Percentiles rank a stretch among this genome's conserved stretches.
These are phyloP conservation scores for Thoracochromis brauschi DNA, from an alignment of 2,113 vertebrate species.

Conservation along the genomic window DNA sequence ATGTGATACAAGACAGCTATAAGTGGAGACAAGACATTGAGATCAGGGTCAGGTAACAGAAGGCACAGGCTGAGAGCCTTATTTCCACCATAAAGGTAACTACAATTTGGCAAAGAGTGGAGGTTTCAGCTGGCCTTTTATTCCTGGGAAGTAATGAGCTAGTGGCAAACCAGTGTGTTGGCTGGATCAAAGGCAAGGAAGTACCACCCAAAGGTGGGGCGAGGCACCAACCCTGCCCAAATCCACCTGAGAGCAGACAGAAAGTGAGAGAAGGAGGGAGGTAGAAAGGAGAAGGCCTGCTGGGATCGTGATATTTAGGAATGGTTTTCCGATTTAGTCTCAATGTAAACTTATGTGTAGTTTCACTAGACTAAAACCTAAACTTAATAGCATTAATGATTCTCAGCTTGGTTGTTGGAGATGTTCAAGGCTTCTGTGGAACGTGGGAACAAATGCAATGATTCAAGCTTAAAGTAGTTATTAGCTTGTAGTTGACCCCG, in stretches of 20 bases:
- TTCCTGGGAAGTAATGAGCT: neutral
- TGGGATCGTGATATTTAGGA: neutral
- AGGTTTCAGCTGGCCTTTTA: neutral
- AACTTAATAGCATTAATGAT: neutral
- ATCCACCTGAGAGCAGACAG: neutral
- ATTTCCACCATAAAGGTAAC: neutral
- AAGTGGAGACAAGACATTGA: neutral
- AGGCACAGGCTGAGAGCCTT: neutral
- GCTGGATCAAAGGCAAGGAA: neutral
- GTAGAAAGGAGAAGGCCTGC: neutral
- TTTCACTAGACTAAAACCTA: neutral
- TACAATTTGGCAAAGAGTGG: neutral
- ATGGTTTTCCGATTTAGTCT: neutral
- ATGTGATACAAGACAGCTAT: neutral
- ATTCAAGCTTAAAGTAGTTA: neutral
- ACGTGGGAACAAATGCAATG: neutral
- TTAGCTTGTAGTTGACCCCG: neutral
- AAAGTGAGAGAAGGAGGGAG: neutral
- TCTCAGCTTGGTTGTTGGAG: neutral
- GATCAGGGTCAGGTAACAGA: neutral
- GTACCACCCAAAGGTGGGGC: neutral
- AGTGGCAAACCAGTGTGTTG: neutral
- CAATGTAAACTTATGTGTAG: neutral
- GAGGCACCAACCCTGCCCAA: neutral
- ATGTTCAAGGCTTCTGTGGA: neutral